Percentiles rank a stretch among this genome's conserved stretches.
These are phyloP conservation scores for Remorina albescens DNA, from an alignment of 2,797 vertebrate species.

Conservation along the genomic window DNA sequence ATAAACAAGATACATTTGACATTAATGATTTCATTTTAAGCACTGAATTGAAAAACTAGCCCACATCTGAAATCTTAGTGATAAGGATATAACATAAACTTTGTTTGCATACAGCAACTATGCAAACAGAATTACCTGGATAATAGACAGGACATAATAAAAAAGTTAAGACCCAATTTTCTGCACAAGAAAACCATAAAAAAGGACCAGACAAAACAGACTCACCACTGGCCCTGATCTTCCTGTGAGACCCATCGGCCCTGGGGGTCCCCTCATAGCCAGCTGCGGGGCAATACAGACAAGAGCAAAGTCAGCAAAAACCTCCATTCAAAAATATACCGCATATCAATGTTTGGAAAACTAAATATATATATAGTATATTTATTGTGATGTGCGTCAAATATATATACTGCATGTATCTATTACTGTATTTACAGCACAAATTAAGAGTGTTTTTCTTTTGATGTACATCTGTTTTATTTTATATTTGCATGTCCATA, in stretches of 20 bases:
- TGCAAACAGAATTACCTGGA: not conserved
- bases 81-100: not conserved
- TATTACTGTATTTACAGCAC: not conserved
- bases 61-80: not conserved
- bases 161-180: not conserved
- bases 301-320: slow-evolving; percentile 18
- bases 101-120: not conserved
- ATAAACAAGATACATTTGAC: not conserved
- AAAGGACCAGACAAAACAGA: slow-evolving; percentile 42
- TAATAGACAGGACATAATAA: not conserved
- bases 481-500: not conserved
- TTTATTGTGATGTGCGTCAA: too few species aligned
- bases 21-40: not conserved
- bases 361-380: too few species aligned
- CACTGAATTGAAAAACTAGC: not conserved
- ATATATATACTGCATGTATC: too few species aligned
- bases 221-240: slow-evolving; percentile 98
- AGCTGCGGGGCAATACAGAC: slow-evolving; percentile 84
- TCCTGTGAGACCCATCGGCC: slow-evolving; percentile 98
- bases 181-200: not conserved
- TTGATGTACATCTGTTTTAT: not conserved
- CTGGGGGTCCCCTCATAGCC: slow-evolving; percentile 95
- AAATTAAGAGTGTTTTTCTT: not conserved
- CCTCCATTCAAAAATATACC: not conserved
- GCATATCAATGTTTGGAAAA: not conserved